These are phyloP conservation scores for Trachemys scripta DNA, from an alignment of 2,113 vertebrate species.

Conservation along the genomic window DNA sequence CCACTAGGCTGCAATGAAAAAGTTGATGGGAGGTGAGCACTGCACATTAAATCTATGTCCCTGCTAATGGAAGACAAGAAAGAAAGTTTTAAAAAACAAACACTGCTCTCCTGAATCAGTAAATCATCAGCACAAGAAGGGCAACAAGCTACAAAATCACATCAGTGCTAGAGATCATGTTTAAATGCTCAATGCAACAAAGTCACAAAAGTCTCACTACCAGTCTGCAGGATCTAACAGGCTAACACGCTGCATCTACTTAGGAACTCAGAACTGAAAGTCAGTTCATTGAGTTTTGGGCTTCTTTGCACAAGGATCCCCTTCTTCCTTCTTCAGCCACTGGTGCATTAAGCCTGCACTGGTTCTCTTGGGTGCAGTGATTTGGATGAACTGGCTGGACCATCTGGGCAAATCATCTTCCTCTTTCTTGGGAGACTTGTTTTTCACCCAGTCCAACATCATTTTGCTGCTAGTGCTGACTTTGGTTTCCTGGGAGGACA, in stretches of 20 bases:
- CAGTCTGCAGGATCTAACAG: neutral
- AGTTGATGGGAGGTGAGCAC: neutral
- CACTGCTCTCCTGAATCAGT: neutral
- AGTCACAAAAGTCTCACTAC: neutral
- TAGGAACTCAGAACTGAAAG: neutral
- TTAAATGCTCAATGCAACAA: neutral
- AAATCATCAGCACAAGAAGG: neutral
- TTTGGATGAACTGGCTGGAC: conserved; percentile 74
- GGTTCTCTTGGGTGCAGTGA: conserved; percentile 59
- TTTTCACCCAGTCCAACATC: conserved; percentile 90
- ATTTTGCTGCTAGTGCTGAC: conserved; percentile 83
- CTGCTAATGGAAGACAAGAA: rapidly evolving
- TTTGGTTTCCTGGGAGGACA: conserved; percentile 79
- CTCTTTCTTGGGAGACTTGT: conserved; percentile 82
- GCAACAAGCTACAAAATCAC: neutral
- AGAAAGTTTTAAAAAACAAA: conserved; percentile 20
- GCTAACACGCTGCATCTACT: neutral
- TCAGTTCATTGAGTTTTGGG: conserved; percentile 42
- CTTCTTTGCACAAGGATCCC: conserved; percentile 78
- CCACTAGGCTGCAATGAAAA: neutral
- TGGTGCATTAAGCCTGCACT: conserved; percentile 58
- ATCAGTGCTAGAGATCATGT: neutral
- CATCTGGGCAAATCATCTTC: conserved; percentile 61
- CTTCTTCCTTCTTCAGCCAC: conserved; percentile 79
- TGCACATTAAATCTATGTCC: neutral